Base-by-base conservation (phyloP, 2,888 invertebrate species). In the Opisthograptis luteolata region DNA sequence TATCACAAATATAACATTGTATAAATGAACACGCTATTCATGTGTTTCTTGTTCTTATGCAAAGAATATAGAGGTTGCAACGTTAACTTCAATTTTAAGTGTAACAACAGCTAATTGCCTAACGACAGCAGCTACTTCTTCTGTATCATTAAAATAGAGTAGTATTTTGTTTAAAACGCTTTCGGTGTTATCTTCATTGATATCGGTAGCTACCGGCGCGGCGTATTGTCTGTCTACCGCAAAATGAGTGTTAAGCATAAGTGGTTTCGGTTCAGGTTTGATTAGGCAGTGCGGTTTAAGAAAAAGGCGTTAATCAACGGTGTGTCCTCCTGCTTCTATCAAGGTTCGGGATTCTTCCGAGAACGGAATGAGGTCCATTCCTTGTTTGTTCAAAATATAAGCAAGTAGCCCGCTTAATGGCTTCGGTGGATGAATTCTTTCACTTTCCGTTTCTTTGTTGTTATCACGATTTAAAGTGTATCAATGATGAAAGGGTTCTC, bases 1-100 rank as follows among this genome's bases (percentile, higher is more conserved):
- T 85, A 87, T 88, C 81, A 86, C 86, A 87, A 84, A 83, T 84
- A 83, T 80, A 77, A 85, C 81, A 80, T 75, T 78, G 81, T 84
- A 76, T 71, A 71, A 70, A 72, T 67, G 65, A 64, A 61, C 43
- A 39, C 27, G 17, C 14, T 63, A 36, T 27, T 42, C 22, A 12
- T 31, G n/a, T 40, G 15, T 34, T 31, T 27, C 41, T 43, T 42
- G 62, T 58, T 61, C 57, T 69, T 56, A 62, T 19, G 27, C 20
- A 39, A 22, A 15, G 12, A 34, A 17, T 34, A 34, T 32, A 17
- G 14, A 25, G 14, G 22, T 61, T 13, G 14, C 13, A 27, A 14
- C 8, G 25, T 43, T 34, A 56, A 65, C 68, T 75, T 69, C 55
- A 72, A 60, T 71, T 62, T 74, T 44, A 58, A 53, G 37, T 70